phyloP scores from a whole-genome alignment of 2,888 invertebrate genomes.

The Apamea monoglypha region DNA sequence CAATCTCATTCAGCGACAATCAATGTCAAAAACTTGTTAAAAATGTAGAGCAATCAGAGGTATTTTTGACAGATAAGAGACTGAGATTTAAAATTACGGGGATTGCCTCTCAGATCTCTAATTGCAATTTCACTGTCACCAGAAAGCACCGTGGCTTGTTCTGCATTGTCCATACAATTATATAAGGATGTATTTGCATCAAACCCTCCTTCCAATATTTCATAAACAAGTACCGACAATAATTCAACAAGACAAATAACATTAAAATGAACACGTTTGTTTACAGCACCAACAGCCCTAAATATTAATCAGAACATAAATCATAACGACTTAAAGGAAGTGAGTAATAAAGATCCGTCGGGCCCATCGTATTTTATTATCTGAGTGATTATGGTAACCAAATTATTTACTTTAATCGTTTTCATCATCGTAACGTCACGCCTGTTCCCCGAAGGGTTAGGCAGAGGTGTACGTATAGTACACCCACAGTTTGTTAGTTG shows the following conservation, averaged over 20 bases:
- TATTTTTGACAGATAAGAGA: background rate
- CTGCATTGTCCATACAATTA: background rate
- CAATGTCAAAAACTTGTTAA: background rate
- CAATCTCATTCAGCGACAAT: background rate
- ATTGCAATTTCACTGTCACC: background rate
- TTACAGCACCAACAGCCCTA: constrained; percentile 41
- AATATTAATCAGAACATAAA: constrained; percentile 56
- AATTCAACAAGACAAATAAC: constrained; percentile 50
- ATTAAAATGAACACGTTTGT: constrained; percentile 39
- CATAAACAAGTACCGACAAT: background rate
- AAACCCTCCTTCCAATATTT: constrained; percentile 15
- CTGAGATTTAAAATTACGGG: background rate
- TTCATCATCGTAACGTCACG: background rate
- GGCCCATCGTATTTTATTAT: constrained; percentile 36
- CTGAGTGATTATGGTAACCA: constrained; percentile 35
- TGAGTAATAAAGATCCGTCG: constrained; percentile 56
- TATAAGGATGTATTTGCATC: background rate
- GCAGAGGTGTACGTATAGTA: background rate
- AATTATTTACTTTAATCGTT: constrained; percentile 40
- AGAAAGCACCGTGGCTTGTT: background rate
- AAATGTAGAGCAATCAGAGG: background rate
- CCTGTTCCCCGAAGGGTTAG: background rate
- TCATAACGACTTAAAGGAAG: constrained; percentile 57
- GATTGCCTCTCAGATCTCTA: background rate
- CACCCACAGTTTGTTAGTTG: background rate